phyloP scores from a whole-genome alignment of 1,140 invertebrate genomes.

The Caenorhabditis tropicalis region DNA sequence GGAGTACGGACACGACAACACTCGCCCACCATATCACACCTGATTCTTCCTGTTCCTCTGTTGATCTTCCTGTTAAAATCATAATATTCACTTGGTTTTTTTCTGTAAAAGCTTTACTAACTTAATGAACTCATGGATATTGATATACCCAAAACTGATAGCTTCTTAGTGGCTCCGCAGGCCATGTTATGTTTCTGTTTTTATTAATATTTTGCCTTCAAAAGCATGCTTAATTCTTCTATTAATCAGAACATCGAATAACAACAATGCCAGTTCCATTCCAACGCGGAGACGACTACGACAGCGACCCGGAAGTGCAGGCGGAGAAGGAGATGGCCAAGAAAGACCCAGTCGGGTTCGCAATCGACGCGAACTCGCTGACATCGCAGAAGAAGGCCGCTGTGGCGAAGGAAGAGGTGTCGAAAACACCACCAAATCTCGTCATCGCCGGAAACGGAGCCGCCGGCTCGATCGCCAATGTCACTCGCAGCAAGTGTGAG shows the following conservation, averaged over 20 bases:
- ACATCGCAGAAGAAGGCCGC: conserved; percentile 1
- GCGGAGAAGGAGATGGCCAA: conserved; percentile 32
- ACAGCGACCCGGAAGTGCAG: conserved; percentile 16
- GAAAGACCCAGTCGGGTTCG: neutral
- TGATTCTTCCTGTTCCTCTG: neutral
- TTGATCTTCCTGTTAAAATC: neutral
- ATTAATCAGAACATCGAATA: neutral
- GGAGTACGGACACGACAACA: conserved; percentile 57
- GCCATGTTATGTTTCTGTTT: conserved; percentile 10
- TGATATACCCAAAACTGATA: neutral
- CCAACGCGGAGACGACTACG: neutral
- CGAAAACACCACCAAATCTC: conserved; percentile 10
- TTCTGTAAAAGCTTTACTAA: neutral
- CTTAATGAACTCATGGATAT: neutral
- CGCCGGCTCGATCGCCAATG: neutral
- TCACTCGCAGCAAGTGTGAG: neutral
- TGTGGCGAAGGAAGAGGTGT: neutral
- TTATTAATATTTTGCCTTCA: too few species aligned
- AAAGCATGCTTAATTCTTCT: too few species aligned
- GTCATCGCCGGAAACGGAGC: neutral
- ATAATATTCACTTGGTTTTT: neutral
- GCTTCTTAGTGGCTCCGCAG: neutral
- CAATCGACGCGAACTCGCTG: neutral
- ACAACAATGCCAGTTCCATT: conserved; percentile 14
- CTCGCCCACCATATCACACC: conserved; percentile 54